Percentiles rank a stretch among this genome's conserved stretches.
Conservation (phyloP, 2,797 vertebrate species). For the Platyrinchus mystaceus region DNA sequence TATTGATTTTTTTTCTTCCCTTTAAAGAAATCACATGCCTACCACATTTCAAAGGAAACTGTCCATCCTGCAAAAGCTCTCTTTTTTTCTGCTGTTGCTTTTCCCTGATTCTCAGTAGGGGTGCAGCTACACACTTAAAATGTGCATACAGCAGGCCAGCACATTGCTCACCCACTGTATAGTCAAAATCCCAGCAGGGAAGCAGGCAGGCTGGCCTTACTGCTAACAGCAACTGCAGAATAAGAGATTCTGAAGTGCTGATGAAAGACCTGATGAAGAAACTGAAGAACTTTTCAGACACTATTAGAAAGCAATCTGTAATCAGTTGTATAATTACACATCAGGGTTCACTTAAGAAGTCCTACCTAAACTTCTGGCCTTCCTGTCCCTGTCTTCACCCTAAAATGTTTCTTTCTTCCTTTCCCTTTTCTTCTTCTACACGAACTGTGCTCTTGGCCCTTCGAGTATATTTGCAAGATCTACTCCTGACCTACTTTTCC, state of each 20-base stretch:
- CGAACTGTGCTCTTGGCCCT: background rate
- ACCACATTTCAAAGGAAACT: constrained; percentile 20
- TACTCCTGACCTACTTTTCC: constrained; percentile 52
- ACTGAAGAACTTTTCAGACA: background rate
- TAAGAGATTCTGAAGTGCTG: background rate
- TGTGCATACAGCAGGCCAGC: background rate
- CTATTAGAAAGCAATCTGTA: background rate
- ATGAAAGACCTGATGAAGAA: constrained; percentile 6
- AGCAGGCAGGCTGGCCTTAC: background rate
- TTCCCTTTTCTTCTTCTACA: background rate
- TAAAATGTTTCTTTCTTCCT: background rate
- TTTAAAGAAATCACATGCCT: constrained; percentile 26
- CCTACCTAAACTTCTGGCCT: background rate
- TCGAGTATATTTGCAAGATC: constrained; percentile 8
- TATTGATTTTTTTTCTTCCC: constrained; percentile 16
- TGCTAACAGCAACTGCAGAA: background rate
- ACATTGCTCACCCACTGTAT: background rate
- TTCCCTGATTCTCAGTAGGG: background rate
- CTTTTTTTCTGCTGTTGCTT: background rate
- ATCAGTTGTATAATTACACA: background rate
- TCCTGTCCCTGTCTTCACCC: background rate
- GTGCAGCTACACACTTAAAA: background rate
- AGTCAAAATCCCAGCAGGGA: background rate
- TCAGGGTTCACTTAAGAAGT: background rate
- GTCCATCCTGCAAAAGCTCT: background rate